Percentiles rank a stretch among this genome's conserved stretches.
These are phyloP conservation scores for Xiphydria camelus DNA, from an alignment of 2,888 invertebrate genomes.

Conservation along the genomic window DNA sequence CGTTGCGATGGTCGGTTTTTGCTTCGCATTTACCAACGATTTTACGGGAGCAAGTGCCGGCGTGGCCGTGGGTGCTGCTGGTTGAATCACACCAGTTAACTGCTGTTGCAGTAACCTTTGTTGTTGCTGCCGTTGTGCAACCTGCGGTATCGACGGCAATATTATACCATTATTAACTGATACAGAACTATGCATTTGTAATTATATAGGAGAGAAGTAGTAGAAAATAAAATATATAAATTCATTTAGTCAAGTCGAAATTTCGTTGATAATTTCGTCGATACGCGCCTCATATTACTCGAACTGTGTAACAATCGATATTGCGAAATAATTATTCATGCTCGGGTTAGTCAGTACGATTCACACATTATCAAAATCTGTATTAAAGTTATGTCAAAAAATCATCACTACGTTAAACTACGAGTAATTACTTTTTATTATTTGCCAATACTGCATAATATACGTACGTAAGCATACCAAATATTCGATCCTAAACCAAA, in stretches of 20 bases:
- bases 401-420: constrained; percentile 2
- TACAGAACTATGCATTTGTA: no score
- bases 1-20: constrained; percentile 50
- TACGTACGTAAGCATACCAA: no score
- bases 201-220: no score
- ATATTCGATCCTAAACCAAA: no score
- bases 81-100: constrained; percentile 43
- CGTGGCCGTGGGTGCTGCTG: constrained; percentile 43
- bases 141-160: no score
- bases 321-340: constrained; percentile 22
- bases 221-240: no score
- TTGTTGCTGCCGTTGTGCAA: constrained; percentile 70
- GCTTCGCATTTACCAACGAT: constrained; percentile 47
- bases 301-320: no score
- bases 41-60: constrained; percentile 43
- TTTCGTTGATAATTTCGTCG: no score
- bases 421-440: constrained; percentile 1
- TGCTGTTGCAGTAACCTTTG: constrained; percentile 63
- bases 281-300: no score
- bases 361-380: constrained; percentile 21
- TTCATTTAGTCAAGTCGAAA: no score
- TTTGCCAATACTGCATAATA: no score
- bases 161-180: no score
- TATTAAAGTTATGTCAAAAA: constrained; percentile 6
- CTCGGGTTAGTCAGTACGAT: constrained; percentile 39